Evolutionary conservation across 2,113 vertebrate species (phyloP).

Genomic region (Bettongia penicillata): DNA sequence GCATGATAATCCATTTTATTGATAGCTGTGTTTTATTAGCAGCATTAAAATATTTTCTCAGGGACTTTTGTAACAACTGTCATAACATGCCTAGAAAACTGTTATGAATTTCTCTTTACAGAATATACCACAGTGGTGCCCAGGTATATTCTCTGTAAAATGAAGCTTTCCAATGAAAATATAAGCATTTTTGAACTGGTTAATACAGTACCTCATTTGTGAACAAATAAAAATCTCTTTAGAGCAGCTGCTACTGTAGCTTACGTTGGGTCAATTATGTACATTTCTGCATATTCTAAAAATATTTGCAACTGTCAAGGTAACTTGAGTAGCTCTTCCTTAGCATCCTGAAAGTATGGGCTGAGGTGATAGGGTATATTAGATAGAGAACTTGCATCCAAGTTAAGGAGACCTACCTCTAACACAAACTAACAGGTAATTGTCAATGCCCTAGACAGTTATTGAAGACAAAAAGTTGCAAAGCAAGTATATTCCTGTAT

Average conservation of each 20-base stretch:
- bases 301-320: background rate
- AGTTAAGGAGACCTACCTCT: background rate
- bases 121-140: background rate
- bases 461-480: constrained; percentile 26
- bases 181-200: constrained; percentile 22
- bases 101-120: background rate
- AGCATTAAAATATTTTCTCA: background rate
- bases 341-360: constrained; percentile 26
- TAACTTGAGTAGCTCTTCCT: constrained; percentile 33
- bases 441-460: background rate
- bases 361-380: background rate
- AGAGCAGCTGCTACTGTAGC: constrained; percentile 41
- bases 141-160: constrained; percentile 3
- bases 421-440: background rate
- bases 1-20: background rate
- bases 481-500: too few relatives aligned
- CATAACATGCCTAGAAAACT: background rate
- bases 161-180: constrained; percentile 29
- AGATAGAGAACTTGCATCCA: background rate
- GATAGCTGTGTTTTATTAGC: background rate
- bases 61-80: background rate
- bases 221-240: constrained; percentile 34
- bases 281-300: background rate
- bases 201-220: constrained; percentile 56
- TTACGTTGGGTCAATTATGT: constrained; percentile 36